Conservation (phyloP, 1,140 invertebrate species). For the Lepidurus couesii region DNA sequence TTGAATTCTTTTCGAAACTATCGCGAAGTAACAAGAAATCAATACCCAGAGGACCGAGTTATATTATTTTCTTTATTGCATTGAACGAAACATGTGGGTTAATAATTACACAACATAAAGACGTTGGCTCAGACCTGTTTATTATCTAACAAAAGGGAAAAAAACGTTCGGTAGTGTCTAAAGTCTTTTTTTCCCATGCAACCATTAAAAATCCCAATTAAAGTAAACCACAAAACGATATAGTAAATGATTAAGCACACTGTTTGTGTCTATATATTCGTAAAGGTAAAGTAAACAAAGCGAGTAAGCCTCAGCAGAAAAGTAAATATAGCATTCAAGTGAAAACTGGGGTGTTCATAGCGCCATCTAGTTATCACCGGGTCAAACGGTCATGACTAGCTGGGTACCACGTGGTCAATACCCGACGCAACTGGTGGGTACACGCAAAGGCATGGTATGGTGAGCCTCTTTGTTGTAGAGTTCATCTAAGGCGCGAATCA, state of each 20-base stretch:
- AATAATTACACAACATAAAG: not conserved
- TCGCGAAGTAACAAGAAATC: too few relatives aligned
- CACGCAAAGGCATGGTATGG: constrained; percentile 10
- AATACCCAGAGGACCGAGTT: too few relatives aligned
- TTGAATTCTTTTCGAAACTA: too few relatives aligned
- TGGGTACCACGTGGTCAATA: not conserved
- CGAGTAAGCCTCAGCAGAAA: too few relatives aligned
- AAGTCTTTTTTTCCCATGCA: not conserved
- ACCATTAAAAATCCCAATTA: not conserved
- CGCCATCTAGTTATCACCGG: not conserved
- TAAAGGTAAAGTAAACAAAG: not conserved
- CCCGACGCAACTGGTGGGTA: constrained; percentile 26
- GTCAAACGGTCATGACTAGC: not conserved
- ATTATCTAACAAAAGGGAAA: not conserved
- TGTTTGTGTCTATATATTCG: not conserved
- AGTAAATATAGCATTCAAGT: constrained; percentile 11
- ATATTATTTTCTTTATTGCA: too few relatives aligned
- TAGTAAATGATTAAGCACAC: not conserved
- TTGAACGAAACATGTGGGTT: too few relatives aligned
- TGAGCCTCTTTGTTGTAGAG: constrained; percentile 32
- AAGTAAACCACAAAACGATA: not conserved
- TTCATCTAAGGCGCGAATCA: constrained; percentile 30
- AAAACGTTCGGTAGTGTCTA: not conserved
- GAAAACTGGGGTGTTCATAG: not conserved
- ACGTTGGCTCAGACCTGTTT: constrained; percentile 4